These are phyloP conservation scores for Pteropus rufus DNA, from an alignment of 2,797 vertebrate species.

Conservation along the genomic window DNA sequence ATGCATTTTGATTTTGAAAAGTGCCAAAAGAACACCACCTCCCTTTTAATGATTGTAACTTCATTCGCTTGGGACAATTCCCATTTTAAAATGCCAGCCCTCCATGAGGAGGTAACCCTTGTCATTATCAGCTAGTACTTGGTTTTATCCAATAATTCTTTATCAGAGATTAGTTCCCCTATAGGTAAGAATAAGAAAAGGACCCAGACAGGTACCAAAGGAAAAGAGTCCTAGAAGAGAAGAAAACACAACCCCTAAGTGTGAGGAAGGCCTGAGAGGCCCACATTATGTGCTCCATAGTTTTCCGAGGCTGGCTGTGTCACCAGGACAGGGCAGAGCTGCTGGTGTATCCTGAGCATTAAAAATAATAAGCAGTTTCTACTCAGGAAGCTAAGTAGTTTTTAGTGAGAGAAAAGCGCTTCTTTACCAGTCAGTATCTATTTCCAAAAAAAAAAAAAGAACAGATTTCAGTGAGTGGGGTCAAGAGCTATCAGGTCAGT, in stretches of 20 bases:
- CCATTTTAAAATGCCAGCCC: neutral
- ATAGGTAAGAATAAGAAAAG: neutral
- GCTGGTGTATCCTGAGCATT: accelerated
- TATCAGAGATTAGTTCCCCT: neutral
- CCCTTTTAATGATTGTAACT: neutral
- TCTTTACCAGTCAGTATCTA: neutral
- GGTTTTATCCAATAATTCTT: neutral
- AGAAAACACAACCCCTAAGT: neutral
- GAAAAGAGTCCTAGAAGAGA: neutral
- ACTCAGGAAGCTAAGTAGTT: neutral
- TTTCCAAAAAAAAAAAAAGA: neutral
- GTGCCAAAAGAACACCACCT: neutral
- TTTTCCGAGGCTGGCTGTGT: neutral
- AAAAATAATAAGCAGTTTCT: neutral
- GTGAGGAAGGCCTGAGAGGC: neutral
- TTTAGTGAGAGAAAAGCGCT: neutral
- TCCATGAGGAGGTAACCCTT: neutral
- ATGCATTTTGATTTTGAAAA: neutral
- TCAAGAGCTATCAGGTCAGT: neutral
- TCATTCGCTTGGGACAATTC: neutral
- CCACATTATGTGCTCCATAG: neutral
- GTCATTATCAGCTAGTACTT: neutral
- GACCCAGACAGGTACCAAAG: neutral
- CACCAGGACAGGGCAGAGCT: neutral
- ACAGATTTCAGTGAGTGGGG: neutral